Percentiles rank a stretch among this genome's conserved stretches.
Conservation (phyloP, 1,140 invertebrate genomes). For the Calephelis nemesis region DNA sequence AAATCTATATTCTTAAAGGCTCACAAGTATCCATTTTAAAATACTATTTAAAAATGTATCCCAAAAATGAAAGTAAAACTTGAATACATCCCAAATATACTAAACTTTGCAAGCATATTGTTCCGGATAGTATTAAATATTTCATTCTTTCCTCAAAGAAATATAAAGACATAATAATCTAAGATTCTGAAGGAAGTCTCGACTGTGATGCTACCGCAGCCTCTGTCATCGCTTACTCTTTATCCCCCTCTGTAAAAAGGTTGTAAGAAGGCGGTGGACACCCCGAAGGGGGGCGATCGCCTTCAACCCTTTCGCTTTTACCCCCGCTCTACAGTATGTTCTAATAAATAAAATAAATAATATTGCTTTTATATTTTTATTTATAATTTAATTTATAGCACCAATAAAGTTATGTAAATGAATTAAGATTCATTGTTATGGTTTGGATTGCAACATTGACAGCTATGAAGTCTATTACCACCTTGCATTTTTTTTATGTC, state of each 20-base stretch:
- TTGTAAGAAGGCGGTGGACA: constrained; percentile 77
- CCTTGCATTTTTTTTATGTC: too few species aligned
- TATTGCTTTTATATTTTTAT: background rate
- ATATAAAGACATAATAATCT: constrained; percentile 25
- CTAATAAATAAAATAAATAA: constrained; percentile 36
- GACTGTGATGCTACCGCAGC: constrained; percentile 24
- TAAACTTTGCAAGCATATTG: constrained; percentile 22
- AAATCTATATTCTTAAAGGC: too few species aligned
- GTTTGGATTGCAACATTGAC: too few species aligned
- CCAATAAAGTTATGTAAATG: too few species aligned
- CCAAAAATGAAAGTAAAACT: background rate
- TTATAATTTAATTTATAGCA: too few species aligned
- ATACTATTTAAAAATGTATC: too few species aligned
- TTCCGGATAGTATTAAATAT: constrained; percentile 22
- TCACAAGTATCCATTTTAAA: too few species aligned
- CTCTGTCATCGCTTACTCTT: constrained; percentile 63
- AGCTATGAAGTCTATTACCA: too few species aligned
- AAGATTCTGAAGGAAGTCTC: constrained; percentile 21
- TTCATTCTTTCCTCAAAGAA: constrained; percentile 25
- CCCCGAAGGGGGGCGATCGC: constrained; percentile 65
- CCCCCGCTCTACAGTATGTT: constrained; percentile 66
- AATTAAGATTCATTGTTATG: too few species aligned
- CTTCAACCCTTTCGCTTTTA: constrained; percentile 78
- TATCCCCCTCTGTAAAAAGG: constrained; percentile 74
- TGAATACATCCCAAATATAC: constrained; percentile 19